Evolutionary conservation across 1,140 invertebrate genomes (phyloP).

Genomic region (Marisa cornuarietis): DNA sequence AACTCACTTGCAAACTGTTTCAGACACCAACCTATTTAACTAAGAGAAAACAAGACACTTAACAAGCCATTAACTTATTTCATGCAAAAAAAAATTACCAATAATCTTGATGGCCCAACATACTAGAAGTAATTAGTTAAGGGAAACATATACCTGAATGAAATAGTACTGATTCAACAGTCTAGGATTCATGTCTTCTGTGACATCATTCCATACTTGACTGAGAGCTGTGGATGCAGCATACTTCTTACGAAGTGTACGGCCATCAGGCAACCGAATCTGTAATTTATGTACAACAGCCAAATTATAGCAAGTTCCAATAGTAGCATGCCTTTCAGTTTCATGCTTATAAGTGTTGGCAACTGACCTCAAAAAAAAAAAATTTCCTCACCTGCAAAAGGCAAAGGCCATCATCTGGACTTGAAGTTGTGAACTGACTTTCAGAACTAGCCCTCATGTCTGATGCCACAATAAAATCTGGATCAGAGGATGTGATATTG

Average conservation of each 20-base stretch:
- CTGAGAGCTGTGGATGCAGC: slow-evolving; percentile 34
- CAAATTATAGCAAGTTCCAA: neutral
- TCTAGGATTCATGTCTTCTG: slow-evolving; percentile 22
- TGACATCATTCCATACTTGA: slow-evolving; percentile 47
- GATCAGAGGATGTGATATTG: neutral
- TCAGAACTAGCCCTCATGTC: neutral
- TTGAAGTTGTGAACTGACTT: neutral
- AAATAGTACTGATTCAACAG: slow-evolving; percentile 31
- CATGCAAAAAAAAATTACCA: no score
- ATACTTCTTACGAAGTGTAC: slow-evolving; percentile 46
- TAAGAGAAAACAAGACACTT: no score
- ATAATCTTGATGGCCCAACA: no score
- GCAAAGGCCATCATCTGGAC: neutral
- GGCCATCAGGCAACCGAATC: slow-evolving; percentile 57
- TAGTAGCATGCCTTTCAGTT: neutral
- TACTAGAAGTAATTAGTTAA: no score
- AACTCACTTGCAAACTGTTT: no score
- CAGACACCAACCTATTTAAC: no score
- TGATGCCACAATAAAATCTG: neutral
- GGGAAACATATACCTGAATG: slow-evolving; percentile 39
- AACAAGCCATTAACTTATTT: no score
- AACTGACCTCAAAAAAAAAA: no score
- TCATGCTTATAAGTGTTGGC: no score
- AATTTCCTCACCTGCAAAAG: slow-evolving; percentile 9
- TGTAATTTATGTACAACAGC: slow-evolving; percentile 20